phyloP scores from a whole-genome alignment of 2,113 vertebrate genomes.

The Carettochelys insculpta region DNA sequence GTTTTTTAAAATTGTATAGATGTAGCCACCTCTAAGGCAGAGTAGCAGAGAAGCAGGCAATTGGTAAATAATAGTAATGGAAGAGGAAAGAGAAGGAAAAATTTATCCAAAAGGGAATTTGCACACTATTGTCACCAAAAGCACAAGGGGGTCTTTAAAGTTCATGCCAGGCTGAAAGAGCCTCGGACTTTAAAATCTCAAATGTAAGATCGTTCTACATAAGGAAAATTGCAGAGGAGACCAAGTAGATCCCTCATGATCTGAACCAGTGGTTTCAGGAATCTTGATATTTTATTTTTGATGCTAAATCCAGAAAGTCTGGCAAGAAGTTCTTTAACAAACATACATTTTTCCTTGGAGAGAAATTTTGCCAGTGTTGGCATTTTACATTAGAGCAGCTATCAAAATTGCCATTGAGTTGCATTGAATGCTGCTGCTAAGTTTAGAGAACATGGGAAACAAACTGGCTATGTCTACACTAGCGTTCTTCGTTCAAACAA shows the following conservation, averaged over 20 bases:
- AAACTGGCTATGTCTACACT: no score
- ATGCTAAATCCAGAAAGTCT: neutral
- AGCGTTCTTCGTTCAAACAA: no score
- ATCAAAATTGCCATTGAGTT: neutral
- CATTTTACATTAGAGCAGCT: neutral
- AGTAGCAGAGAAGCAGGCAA: rapidly evolving
- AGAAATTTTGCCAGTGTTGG: neutral
- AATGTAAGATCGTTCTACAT: neutral
- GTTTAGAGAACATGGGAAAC: neutral
- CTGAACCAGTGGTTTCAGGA: neutral
- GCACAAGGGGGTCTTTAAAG: neutral
- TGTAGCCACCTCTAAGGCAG: neutral
- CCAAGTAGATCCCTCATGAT: no score
- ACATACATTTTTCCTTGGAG: neutral
- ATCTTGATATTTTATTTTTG: neutral
- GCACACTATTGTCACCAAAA: neutral
- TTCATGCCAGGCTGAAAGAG: neutral
- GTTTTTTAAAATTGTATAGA: neutral
- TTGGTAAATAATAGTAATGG: neutral
- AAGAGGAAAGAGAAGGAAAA: neutral
- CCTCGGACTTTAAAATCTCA: neutral
- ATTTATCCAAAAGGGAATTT: neutral
- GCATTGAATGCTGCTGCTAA: neutral
- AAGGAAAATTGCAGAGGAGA: neutral
- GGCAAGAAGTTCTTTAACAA: neutral